These are phyloP conservation scores for Drosophila murphyi DNA, from an alignment of 1,140 invertebrate species.

Conservation along the genomic window DNA sequence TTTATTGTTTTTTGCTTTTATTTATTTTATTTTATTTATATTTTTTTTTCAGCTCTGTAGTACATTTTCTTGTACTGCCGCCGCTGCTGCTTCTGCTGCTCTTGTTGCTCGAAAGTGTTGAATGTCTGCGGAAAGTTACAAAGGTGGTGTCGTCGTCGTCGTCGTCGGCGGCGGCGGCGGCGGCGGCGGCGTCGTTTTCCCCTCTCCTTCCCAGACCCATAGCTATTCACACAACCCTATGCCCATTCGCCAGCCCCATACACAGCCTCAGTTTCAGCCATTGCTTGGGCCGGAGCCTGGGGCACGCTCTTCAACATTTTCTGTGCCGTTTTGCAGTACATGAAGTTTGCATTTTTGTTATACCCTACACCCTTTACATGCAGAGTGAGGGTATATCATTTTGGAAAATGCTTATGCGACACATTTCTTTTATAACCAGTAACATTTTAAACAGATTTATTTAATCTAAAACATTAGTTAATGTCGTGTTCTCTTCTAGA, in stretches of 20 bases:
- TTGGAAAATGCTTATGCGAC: too few species aligned
- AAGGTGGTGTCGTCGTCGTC: constrained; percentile 60
- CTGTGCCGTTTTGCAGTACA: constrained; percentile 64
- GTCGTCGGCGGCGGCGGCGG: background rate
- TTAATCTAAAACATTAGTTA: too few species aligned
- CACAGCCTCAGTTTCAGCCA: constrained; percentile 22
- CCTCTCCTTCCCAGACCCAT: background rate
- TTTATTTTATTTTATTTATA: constrained; percentile 42
- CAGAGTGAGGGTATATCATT: background rate
- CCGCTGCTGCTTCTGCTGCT: constrained; percentile 18
- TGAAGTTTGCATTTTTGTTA: constrained; percentile 63
- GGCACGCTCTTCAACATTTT: constrained; percentile 67
- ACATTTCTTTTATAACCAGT: too few species aligned
- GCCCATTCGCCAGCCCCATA: constrained; percentile 3
- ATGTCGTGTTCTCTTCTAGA: too few species aligned
- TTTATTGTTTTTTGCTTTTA: constrained; percentile 40
- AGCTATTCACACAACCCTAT: background rate
- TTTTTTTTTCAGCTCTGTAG: constrained; percentile 39
- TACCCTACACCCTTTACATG: constrained; percentile 13
- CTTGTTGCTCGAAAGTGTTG: constrained; percentile 65
- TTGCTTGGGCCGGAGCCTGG: constrained; percentile 29
- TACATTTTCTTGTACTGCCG: constrained; percentile 49
- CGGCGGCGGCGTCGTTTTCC: too few species aligned
- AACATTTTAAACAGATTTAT: too few species aligned
- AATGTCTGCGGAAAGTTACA: constrained; percentile 71